These are phyloP conservation scores for Hetaerina americana DNA, from an alignment of 1,140 invertebrate species.

Conservation along the genomic window DNA sequence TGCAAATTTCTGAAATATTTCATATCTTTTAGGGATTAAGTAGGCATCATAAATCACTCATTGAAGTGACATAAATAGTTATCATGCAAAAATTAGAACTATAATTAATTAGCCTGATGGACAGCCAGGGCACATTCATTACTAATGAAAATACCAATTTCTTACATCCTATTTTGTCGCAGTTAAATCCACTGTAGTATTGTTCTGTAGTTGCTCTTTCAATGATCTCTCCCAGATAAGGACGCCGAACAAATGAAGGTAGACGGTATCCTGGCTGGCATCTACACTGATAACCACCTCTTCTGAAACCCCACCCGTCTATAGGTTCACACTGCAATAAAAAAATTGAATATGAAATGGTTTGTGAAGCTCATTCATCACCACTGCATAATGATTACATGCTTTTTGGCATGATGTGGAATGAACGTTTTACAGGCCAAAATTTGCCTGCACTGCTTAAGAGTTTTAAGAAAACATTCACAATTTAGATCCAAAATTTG, in stretches of 20 bases:
- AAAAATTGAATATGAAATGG: too few relatives aligned
- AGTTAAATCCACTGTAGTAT: conserved; percentile 87
- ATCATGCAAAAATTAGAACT: conserved; percentile 4
- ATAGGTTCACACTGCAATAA: conserved; percentile 88
- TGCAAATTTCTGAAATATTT: too few relatives aligned
- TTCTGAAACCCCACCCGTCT: conserved; percentile 86
- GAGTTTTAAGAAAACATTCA: too few relatives aligned
- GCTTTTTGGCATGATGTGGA: too few relatives aligned
- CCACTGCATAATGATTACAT: too few relatives aligned
- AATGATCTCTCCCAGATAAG: conserved; percentile 85
- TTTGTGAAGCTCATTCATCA: too few relatives aligned
- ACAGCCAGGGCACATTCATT: background rate
- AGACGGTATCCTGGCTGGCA: conserved; percentile 81
- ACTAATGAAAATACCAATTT: conserved; percentile 16
- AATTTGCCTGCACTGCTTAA: too few relatives aligned
- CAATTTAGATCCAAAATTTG: too few relatives aligned
- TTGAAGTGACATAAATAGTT: conserved; percentile 3
- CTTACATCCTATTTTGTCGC: conserved; percentile 83
- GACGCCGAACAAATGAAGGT: conserved; percentile 71
- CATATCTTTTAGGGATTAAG: too few relatives aligned
- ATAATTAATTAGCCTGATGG: conserved; percentile 2
- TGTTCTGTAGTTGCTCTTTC: conserved; percentile 84
- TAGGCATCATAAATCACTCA: too few relatives aligned
- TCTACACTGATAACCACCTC: conserved; percentile 91
- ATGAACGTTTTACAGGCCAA: too few relatives aligned